Percentiles rank a stretch among this genome's conserved stretches.
Evolutionary conservation across 2,888 invertebrate genomes (phyloP).

Genomic region (Acanthoscelides obtectus): DNA sequence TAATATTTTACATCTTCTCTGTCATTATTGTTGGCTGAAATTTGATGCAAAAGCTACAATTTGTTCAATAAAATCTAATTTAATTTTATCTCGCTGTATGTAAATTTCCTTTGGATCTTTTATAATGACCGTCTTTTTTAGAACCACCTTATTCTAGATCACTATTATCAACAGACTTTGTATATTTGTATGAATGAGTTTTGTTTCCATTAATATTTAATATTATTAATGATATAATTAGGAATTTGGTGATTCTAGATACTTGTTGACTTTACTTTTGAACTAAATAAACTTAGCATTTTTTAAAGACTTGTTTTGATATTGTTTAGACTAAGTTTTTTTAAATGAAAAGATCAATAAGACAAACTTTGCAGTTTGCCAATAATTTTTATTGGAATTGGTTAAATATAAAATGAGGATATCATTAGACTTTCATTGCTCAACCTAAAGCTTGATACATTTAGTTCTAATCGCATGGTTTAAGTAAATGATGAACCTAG

Average conservation of each 20-base stretch:
- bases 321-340: conserved; percentile 36
- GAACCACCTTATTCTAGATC: conserved; percentile 33
- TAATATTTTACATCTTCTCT: conserved; percentile 35
- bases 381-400: conserved; percentile 38
- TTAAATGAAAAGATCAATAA: conserved; percentile 24
- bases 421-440: conserved; percentile 22
- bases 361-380: conserved; percentile 30
- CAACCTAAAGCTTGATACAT: background rate
- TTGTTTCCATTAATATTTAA: conserved; percentile 18
- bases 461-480: too few species aligned
- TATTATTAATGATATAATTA: conserved; percentile 10
- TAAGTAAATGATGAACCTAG: too few species aligned
- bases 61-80: conserved; percentile 40
- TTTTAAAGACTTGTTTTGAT: conserved; percentile 40
- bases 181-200: conserved; percentile 23
- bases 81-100: conserved; percentile 36
- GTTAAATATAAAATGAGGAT: conserved; percentile 33
- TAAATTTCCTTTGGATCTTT: conserved; percentile 35
- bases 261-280: conserved; percentile 34
- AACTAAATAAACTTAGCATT: conserved; percentile 36
- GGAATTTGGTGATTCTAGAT: conserved; percentile 34
- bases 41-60: conserved; percentile 34
- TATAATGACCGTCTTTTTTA: conserved; percentile 27
- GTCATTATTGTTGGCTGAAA: conserved; percentile 37
- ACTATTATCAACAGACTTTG: conserved; percentile 16